Percentiles rank a stretch among this genome's conserved stretches.
Evolutionary conservation across 2,888 invertebrate genomes (phyloP).

Genomic region (Ethmia dodecea): DNA sequence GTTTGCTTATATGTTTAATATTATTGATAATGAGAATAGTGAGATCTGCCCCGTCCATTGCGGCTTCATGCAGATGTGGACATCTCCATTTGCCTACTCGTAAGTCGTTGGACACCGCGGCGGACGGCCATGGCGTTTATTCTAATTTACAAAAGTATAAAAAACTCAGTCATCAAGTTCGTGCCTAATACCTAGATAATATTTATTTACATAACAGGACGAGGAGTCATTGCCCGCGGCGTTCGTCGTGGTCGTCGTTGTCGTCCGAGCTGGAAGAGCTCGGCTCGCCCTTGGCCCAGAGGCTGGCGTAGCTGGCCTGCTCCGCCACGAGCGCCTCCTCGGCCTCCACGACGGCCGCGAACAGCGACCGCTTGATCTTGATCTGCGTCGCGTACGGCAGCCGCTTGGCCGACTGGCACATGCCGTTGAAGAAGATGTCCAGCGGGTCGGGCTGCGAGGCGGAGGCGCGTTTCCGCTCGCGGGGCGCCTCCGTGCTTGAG

Average conservation of each 20-base stretch:
- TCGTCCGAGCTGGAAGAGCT: constrained; percentile 32
- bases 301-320: constrained; percentile 59
- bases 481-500: constrained; percentile 25
- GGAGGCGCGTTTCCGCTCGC: constrained; percentile 19
- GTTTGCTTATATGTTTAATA: too few species aligned
- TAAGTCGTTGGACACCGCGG: constrained; percentile 16
- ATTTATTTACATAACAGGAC: constrained; percentile 3
- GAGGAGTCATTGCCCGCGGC: constrained; percentile 13
- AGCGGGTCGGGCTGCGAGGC: constrained; percentile 44
- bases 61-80: too few species aligned
- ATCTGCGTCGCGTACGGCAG: constrained; percentile 61
- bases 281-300: constrained; percentile 52
- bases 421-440: constrained; percentile 67
- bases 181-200: too few species aligned
- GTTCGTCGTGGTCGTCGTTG: constrained; percentile 29
- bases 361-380: constrained; percentile 56
- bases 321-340: constrained; percentile 62
- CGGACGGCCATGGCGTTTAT: constrained; percentile 6
- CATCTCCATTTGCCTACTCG: too few species aligned
- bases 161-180: too few species aligned
- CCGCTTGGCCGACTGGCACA: constrained; percentile 67
- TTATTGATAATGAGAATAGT: too few species aligned
- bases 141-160: too few species aligned
- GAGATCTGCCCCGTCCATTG: too few species aligned
- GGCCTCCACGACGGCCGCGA: constrained; percentile 56